Evolutionary conservation across 2,888 invertebrate species (phyloP).

Genomic region (Drymonia ruficornis): DNA sequence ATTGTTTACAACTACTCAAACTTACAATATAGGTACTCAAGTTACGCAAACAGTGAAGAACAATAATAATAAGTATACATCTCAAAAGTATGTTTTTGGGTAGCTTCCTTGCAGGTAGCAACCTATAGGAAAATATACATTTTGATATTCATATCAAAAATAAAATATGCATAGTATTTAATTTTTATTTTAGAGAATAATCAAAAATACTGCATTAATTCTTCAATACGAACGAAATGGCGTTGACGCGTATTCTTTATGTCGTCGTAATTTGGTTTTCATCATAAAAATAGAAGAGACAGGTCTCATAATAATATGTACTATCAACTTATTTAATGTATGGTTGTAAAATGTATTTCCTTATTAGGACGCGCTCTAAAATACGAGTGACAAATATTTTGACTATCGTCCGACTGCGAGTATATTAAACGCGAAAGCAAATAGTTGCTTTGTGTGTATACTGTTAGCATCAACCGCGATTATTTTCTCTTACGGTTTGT

Average conservation of each 20-base stretch:
- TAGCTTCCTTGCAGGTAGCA: constrained; percentile 72
- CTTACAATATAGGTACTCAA: constrained; percentile 56
- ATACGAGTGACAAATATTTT: neutral
- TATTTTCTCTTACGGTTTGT: constrained; percentile 25
- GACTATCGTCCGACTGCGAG: neutral
- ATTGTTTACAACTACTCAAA: constrained; percentile 50
- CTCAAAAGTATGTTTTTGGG: constrained; percentile 70
- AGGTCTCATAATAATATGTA: constrained; percentile 30
- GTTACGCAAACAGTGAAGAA: constrained; percentile 65
- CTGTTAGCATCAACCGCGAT: neutral
- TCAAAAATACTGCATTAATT: constrained; percentile 65
- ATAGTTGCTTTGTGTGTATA: neutral
- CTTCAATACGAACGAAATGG: constrained; percentile 46
- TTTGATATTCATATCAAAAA: constrained; percentile 77
- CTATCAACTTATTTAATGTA: constrained; percentile 19
- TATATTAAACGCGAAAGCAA: neutral
- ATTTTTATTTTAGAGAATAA: constrained; percentile 59
- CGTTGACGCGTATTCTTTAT: constrained; percentile 28
- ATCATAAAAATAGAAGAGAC: constrained; percentile 40
- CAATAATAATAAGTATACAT: constrained; percentile 67
- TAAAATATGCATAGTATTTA: constrained; percentile 67
- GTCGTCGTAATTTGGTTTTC: constrained; percentile 10
- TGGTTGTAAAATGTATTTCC: constrained; percentile 13
- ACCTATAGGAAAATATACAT: constrained; percentile 76
- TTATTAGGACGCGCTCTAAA: constrained; percentile 33